Evolutionary conservation across 2,888 invertebrate species (phyloP), one percentile per base, ranked within the genome.

Genomic region (Pollenia amentaria): DNA sequence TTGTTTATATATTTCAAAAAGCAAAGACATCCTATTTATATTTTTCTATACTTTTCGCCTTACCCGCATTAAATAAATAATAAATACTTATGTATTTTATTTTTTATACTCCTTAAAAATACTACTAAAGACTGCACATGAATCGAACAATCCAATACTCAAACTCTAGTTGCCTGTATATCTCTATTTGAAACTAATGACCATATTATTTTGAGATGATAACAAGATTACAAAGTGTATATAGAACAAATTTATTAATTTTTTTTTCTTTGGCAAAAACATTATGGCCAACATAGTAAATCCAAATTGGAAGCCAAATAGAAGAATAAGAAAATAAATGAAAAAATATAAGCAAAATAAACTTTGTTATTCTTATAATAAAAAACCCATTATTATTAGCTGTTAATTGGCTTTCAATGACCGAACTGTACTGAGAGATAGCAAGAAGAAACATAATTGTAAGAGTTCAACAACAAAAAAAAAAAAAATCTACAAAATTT

Each of bases 381-480:
- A 76, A 84, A 64, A 55, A 29, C 21, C 48, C 65, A 67, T 65
- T 73, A 81, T 85, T 73, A 77, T 85, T 81, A 77, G 81, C 72
- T 81, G 72, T 67, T 85, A 85, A 85, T 85, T 85, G 85, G 72
- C 81, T 85, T 72, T 67, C 81, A 67, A 69, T 77, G 75, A 40
- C 18, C 48, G 8, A 18, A 16, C 9, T 6, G 3, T 38, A 46
- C 9, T 48, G 18, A 29, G 6, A 1, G 29, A 29, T 29, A 29
- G 29, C 14, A 38, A 48, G 9, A 42, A 8, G n/a, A 16, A 18
- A 38, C 1, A 53, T 40, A 75, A 62, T 40, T 44, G 44, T 53
- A 72, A 72, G 29, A 16, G 8, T 55, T 29, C 29, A 29, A 6
- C 6, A 46, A 53, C 4, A 8, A 65, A 11, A 48, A n/a, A n/a